Evolutionary conservation across 2,888 invertebrate species (phyloP).

Genomic region (Tiphia femorata): DNA sequence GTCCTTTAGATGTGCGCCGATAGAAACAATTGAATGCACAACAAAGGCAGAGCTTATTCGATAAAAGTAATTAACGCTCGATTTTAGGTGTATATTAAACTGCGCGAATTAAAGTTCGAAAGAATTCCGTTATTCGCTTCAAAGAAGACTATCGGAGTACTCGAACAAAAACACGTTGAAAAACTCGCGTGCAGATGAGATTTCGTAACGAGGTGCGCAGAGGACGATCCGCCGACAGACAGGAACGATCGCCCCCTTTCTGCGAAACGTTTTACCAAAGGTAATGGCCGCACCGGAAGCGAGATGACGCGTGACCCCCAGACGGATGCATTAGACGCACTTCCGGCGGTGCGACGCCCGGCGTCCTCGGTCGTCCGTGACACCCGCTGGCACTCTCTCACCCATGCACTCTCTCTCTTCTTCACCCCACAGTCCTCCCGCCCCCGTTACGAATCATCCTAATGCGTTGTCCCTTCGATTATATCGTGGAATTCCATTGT

Average conservation of each 20-base stretch:
- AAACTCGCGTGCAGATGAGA: too few relatives aligned
- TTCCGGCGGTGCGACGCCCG: conserved; percentile 70
- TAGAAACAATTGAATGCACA: too few relatives aligned
- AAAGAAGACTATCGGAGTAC: too few relatives aligned
- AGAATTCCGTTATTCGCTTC: too few relatives aligned
- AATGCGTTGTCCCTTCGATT: conserved; percentile 32
- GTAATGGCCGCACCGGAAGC: conserved; percentile 66
- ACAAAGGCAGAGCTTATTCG: too few relatives aligned
- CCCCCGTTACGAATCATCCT: conserved; percentile 41
- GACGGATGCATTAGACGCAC: conserved; percentile 76
- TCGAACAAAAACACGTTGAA: too few relatives aligned
- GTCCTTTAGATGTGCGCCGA: too few relatives aligned
- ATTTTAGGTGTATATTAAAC: too few relatives aligned
- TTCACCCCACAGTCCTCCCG: not conserved
- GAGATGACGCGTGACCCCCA: conserved; percentile 67
- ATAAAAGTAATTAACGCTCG: too few relatives aligned
- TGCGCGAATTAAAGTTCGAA: too few relatives aligned
- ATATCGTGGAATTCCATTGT: conserved; percentile 9
- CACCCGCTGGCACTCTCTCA: conserved; percentile 40
- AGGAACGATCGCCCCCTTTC: conserved; percentile 26
- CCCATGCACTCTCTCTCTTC: conserved; percentile 5
- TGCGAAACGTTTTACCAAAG: conserved; percentile 51
- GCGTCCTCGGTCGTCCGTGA: conserved; percentile 43
- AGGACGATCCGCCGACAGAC: too few relatives aligned
- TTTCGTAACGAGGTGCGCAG: conserved; percentile 2